phyloP scores from a whole-genome alignment of 1,140 invertebrate species.

The Drosophila saltans region DNA sequence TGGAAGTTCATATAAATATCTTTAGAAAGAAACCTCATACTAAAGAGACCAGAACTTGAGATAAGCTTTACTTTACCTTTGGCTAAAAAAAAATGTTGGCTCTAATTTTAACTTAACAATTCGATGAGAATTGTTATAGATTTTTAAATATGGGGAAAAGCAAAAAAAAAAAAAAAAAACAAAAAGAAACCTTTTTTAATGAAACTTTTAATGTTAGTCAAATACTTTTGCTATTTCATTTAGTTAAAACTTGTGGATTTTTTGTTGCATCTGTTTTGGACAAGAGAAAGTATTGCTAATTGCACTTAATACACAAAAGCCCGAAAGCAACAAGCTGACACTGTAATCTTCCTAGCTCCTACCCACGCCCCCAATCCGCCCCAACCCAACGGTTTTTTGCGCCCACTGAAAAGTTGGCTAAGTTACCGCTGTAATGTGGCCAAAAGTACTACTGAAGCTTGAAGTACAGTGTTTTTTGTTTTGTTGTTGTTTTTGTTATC shows the following conservation, averaged over 20 bases:
- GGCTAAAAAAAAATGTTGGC: no score
- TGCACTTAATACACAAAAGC: slow-evolving; percentile 49
- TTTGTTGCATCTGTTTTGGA: slow-evolving; percentile 35
- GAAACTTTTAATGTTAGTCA: no score
- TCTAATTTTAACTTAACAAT: no score
- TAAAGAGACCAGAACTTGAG: no score
- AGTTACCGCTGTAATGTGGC: slow-evolving; percentile 58
- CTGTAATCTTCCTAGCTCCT: not conserved
- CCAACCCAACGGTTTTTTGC: not conserved
- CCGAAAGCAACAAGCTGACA: slow-evolving; percentile 48
- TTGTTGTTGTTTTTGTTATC: not conserved
- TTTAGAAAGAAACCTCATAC: no score
- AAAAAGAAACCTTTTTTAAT: no score
- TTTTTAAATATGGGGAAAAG: no score
- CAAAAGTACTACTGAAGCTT: slow-evolving; percentile 33
- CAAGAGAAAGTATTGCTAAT: slow-evolving; percentile 54
- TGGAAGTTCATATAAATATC: no score
- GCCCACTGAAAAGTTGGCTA: slow-evolving; percentile 62
- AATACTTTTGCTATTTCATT: slow-evolving; percentile 1
- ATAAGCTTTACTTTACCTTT: no score
- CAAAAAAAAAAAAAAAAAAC: no score
- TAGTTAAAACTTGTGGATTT: not conserved
- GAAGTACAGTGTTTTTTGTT: slow-evolving; percentile 16
- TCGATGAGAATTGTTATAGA: no score
- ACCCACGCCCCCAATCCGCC: no score